Evolutionary conservation across 2,888 invertebrate species (phyloP), one percentile per base, ranked within the genome.

Genomic region (Dryomyza anilis): DNA sequence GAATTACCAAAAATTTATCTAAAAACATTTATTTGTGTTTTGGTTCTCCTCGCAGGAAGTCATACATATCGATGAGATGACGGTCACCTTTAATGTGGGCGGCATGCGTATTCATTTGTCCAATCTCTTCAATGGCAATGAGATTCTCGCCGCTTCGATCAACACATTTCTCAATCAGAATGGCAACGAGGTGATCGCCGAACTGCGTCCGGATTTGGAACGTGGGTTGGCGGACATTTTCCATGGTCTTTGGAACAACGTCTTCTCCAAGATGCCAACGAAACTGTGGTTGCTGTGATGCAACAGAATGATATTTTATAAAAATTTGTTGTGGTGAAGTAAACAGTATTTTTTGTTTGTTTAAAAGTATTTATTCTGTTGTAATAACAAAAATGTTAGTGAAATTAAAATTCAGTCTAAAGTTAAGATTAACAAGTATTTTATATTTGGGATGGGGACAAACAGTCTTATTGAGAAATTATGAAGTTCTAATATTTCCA

Each of bases 121-220:
- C 57, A 87, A 88, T 78, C 82, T 88, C 10, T 88, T 89, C 75
- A 88, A 88, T 74, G 88, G 88, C 53, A 88, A 89, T 72, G 85
- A 86, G 76, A 84, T 88, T 67, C 79, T 89, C 70, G 87, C 87
- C 1, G 83, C 85, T 60, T 87, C 87, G 0, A 85, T 88, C 14
- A 87, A 88, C 69, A 79, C 83, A 3, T 87, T 88, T 72, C 76
- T 88, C 0, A 88, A 88, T 77, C 86, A 87, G 74, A 86, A 88
- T 74, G 85, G 86, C 3, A 80, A 85, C 65, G 87, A 87, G 70
- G 86, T 88, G n/a, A 84, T 88, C n/a, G 76, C 81, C 1, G 88
- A 88, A 74, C 73, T 88, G 53, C 83, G 86, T 60, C 86, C 86
- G 21, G 86, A 86, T 70, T 80, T 88, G 55, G 86, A 86, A 45